phyloP scores from a whole-genome alignment of 2,113 vertebrate species.

The Baryphthengus martii region DNA sequence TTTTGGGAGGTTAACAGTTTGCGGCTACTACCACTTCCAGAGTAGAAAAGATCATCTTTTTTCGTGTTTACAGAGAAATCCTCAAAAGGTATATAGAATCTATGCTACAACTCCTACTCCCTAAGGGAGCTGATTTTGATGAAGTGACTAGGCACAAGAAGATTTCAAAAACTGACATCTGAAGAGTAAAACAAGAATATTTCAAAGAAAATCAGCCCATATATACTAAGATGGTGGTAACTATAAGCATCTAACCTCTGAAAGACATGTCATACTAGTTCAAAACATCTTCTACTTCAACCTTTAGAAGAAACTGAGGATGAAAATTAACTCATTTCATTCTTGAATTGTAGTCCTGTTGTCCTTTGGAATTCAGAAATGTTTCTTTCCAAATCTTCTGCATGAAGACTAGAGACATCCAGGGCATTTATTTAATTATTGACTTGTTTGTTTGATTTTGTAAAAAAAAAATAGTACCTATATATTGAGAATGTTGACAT shows the following conservation, averaged over 20 bases:
- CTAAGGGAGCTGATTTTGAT: not conserved
- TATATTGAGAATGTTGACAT: not conserved
- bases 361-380: not conserved
- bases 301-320: not conserved
- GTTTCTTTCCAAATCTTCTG: not conserved
- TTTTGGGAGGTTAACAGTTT: not conserved
- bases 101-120: not conserved
- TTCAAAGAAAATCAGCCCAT: not conserved
- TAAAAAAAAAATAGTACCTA: not conserved
- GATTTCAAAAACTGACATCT: not conserved
- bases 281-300: not conserved
- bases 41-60: not conserved
- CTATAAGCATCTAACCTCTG: not conserved
- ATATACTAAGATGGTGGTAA: not conserved
- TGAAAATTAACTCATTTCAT: not conserved
- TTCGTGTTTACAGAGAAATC: not conserved
- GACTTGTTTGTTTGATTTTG: not conserved
- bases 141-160: not conserved
- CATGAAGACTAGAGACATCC: not conserved
- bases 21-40: not conserved
- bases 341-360: not conserved
- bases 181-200: not conserved
- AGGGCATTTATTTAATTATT: not conserved
- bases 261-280: not conserved
- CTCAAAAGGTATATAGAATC: not conserved